Evolutionary conservation across 2,113 vertebrate genomes (phyloP).

Genomic region (Tragelaphus buxtoni): DNA sequence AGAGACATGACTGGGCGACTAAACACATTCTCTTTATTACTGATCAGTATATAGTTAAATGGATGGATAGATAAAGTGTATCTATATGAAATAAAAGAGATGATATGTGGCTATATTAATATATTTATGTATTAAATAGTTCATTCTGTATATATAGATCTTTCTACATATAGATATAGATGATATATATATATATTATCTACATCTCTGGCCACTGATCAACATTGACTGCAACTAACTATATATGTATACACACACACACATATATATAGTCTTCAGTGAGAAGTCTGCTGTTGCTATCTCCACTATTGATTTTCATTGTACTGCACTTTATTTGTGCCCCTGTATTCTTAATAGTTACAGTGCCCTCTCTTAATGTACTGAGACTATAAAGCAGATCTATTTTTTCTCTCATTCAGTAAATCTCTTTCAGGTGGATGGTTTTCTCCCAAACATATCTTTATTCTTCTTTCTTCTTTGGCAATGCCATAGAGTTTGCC

Average conservation of each 20-base stretch:
- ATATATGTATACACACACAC: background rate
- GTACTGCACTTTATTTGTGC: background rate
- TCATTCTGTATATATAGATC: background rate
- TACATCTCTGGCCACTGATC: background rate
- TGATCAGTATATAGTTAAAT: background rate
- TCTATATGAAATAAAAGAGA: background rate
- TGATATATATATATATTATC: background rate
- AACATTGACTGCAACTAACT: background rate
- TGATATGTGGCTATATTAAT: background rate
- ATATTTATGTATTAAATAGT: background rate
- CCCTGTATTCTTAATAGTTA: background rate
- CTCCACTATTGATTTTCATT: background rate
- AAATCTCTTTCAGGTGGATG: background rate
- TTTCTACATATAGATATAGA: background rate
- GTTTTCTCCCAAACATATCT: background rate
- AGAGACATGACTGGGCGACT: fast-evolving
- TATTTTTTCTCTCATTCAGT: background rate
- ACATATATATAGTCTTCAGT: background rate
- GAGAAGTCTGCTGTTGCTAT: background rate
- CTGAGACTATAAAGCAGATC: background rate
- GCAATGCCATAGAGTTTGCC: background rate
- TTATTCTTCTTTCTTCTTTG: background rate
- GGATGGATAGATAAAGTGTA: background rate
- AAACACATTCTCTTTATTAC: background rate
- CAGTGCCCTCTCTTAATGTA: background rate